These are phyloP conservation scores for Formicarius rufipectus DNA, from an alignment of 2,113 vertebrate genomes.

Conservation along the genomic window DNA sequence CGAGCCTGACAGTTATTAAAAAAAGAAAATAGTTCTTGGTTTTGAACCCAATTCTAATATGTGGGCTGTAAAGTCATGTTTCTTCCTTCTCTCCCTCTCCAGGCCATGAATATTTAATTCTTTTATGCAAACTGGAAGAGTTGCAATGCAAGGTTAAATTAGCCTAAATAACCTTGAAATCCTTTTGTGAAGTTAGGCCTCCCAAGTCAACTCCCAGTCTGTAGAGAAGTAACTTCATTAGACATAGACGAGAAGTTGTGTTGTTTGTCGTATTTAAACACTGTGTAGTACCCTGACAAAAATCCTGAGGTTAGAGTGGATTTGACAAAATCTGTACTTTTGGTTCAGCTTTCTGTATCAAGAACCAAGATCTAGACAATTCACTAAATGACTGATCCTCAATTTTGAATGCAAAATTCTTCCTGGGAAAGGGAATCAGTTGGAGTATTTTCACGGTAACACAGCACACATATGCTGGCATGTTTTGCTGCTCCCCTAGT, in stretches of 20 bases:
- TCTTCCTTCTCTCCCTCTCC: constrained; percentile 13
- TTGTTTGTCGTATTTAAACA: neutral
- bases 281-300: neutral
- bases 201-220: neutral
- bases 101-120: constrained; percentile 58
- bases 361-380: neutral
- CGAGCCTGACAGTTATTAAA: neutral
- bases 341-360: neutral
- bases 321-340: neutral
- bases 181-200: constrained; percentile 17
- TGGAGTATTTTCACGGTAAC: neutral
- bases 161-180: constrained; percentile 57
- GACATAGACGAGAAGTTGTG: neutral
- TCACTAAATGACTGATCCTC: neutral
- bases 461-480: neutral
- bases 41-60: neutral
- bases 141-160: constrained; percentile 62
- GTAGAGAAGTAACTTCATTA: neutral
- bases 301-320: neutral
- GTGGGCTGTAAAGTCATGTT: neutral
- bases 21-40: neutral
- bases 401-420: neutral
- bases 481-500: neutral
- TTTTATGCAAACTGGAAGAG: constrained; percentile 60
- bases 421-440: neutral